Evolutionary conservation across 2,797 vertebrate species (phyloP), one percentile per base, ranked within the genome.

Genomic region (Chrysocyon brachyurus): DNA sequence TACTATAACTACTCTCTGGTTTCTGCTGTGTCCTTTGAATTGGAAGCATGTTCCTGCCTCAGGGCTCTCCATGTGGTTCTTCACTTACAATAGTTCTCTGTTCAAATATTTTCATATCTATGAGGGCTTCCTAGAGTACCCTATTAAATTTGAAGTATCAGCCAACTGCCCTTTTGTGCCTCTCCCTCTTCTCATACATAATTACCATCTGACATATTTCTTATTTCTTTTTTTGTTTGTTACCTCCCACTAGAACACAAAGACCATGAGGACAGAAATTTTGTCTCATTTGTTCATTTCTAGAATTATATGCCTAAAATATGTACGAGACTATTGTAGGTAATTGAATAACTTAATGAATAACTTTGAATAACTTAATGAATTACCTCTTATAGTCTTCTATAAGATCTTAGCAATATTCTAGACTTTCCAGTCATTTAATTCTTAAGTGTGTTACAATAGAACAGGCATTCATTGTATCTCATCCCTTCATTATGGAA

Each of bases 391-490:
- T 31, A 86, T 12, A 59, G 1, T 82, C 17, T 22, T 12, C 33
- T 33, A 33, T 33, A 33, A 33, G 33, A 64, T 82, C 4, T 90
- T 22, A 77, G 75, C 46, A 88, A 57, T 84, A 90, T 83, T 90
- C 90, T 61, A 86, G 70, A 73, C 12, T 83, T 83, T 59, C 54
- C 49, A 82, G 8, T 91, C n/a, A 77, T 56, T 96, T 92, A 72
- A 56, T 90, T 94, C 49, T 90, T 77, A 75, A 90, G 11, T 75
- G 31, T 40, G n/a, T 94, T 64, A 31, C 61, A 92, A 36, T 10
- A 68, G 2, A 52, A 77, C 5, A 82, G 9, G 1, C 2, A 75
- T 40, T 11, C 0, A 91, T 61, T 82, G 72, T 73, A 21, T 77
- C 40, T 77, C 14, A 78, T 77, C 22, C 83, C 1, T 64, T 82